phyloP scores from a whole-genome alignment of 2,797 vertebrate genomes.

The Vipera ursinii region DNA sequence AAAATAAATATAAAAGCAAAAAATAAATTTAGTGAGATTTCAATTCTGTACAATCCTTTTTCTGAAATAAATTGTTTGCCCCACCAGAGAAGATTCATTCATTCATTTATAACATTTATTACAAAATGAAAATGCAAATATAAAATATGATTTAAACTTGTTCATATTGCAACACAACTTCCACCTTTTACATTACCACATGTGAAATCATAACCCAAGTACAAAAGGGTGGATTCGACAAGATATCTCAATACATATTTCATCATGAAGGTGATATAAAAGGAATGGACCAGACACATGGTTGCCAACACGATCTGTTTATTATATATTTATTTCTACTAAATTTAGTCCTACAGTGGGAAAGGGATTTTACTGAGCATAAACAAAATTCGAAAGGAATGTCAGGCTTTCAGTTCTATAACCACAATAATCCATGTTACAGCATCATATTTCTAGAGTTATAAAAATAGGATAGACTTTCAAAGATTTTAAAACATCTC shows the following conservation, averaged over 20 bases:
- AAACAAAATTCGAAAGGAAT: constrained; percentile 1
- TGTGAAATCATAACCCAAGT: neutral
- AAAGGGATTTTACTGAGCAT: neutral
- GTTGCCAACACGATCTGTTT: neutral
- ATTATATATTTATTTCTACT: constrained; percentile 7
- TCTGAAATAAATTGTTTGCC: neutral
- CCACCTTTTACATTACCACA: neutral
- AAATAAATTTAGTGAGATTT: neutral
- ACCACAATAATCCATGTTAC: constrained; percentile 1
- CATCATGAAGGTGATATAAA: neutral
- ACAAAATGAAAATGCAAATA: neutral
- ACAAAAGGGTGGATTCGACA: neutral
- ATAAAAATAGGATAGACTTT: constrained; percentile 23
- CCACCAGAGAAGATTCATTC: neutral
- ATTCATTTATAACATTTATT: neutral
- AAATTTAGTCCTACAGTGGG: neutral
- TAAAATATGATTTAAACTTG: neutral
- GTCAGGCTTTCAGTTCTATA: neutral
- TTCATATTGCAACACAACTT: neutral
- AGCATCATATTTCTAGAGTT: constrained; percentile 52
- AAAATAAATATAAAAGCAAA: neutral
- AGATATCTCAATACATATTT: neutral
- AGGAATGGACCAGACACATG: neutral
- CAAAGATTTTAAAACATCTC: neutral
- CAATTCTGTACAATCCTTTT: neutral